Evolutionary conservation across 1,140 invertebrate genomes (phyloP).

Genomic region (Chymomyza costata): DNA sequence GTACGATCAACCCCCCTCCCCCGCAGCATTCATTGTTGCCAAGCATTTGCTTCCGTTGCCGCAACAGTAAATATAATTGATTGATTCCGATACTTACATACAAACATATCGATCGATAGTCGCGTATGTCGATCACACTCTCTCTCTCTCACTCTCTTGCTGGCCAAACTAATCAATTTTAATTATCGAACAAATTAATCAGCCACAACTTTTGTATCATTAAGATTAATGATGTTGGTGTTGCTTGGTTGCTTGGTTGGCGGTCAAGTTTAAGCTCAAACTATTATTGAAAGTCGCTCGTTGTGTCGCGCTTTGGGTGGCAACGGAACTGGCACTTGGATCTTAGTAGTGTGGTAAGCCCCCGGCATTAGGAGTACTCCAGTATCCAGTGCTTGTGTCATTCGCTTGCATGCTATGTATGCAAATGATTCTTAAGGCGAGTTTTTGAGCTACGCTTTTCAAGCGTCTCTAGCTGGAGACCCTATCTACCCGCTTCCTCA

Average conservation of each 20-base stretch:
- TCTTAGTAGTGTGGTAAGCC: too few relatives aligned
- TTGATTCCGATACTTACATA: too few relatives aligned
- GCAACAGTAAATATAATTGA: constrained; percentile 43
- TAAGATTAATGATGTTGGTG: constrained; percentile 68
- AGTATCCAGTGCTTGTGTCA: neutral
- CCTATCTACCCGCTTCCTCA: constrained; percentile 33
- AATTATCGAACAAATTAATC: constrained; percentile 72
- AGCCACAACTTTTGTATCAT: constrained; percentile 68
- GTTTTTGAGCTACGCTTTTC: too few relatives aligned
- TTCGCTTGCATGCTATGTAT: constrained; percentile 14
- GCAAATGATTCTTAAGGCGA: constrained; percentile 22
- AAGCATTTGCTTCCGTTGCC: constrained; percentile 43
- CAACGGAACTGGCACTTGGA: constrained; percentile 27
- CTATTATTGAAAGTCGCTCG: too few relatives aligned
- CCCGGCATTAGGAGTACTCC: too few relatives aligned
- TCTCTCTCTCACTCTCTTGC: constrained; percentile 14
- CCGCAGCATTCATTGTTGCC: constrained; percentile 1
- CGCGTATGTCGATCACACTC: constrained; percentile 2
- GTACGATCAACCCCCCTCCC: too few relatives aligned
- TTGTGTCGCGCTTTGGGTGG: constrained; percentile 47
- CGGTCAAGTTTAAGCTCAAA: too few relatives aligned
- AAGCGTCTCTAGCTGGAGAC: constrained; percentile 30
- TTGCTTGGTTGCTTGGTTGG: too few relatives aligned
- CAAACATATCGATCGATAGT: too few relatives aligned
- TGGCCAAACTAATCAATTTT: constrained; percentile 57